phyloP scores from a whole-genome alignment of 2,797 vertebrate species.

The Acanthornis magna region DNA sequence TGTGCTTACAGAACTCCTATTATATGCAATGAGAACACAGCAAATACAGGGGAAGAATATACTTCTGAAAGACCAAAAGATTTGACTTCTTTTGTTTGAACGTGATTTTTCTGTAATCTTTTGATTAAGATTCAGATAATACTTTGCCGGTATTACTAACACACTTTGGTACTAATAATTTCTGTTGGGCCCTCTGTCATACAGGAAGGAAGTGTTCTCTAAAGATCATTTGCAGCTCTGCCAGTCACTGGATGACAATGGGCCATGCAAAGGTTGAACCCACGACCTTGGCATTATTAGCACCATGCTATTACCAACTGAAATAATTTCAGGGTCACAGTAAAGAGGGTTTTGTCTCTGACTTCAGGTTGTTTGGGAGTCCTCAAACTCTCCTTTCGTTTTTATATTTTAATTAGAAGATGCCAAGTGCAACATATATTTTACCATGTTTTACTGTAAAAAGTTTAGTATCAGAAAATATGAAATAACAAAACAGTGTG shows the following conservation, averaged over 20 bases:
- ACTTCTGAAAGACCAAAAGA: not conserved
- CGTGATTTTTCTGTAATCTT: not conserved
- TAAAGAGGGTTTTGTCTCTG: not conserved
- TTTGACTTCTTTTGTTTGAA: not conserved
- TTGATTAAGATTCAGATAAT: not conserved
- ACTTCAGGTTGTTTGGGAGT: not conserved
- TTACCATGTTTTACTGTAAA: not conserved
- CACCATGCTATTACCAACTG: not conserved
- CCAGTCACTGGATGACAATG: not conserved
- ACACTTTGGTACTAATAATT: not conserved
- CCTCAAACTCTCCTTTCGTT: not conserved
- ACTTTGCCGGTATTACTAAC: not conserved
- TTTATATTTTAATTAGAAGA: not conserved
- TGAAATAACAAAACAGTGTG: not conserved
- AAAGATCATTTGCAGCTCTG: not conserved
- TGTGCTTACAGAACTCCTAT: not conserved
- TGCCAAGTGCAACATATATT: not conserved
- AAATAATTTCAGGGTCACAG: not conserved
- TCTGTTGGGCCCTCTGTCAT: not conserved
- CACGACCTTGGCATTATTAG: not conserved
- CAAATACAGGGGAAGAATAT: conserved; percentile 3
- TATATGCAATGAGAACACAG: not conserved
- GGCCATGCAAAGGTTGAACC: not conserved
- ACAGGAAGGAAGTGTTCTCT: not conserved
- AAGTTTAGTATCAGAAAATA: not conserved